These are phyloP conservation scores for Lasioglossum marginatum DNA, from an alignment of 2,888 invertebrate genomes.

Conservation along the genomic window DNA sequence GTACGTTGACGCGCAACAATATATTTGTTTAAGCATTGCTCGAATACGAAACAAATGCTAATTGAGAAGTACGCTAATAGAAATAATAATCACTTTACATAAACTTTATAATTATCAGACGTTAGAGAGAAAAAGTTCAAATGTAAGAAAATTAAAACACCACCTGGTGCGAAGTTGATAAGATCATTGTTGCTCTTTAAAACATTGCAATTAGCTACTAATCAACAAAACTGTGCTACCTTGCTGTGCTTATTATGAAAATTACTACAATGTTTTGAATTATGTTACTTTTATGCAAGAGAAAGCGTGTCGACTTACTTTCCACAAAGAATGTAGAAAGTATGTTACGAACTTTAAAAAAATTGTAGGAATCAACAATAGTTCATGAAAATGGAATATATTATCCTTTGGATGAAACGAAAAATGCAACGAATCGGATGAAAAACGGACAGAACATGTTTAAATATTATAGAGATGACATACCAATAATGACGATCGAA, in stretches of 20 bases:
- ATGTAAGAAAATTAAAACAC: not conserved
- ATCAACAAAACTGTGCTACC: not conserved
- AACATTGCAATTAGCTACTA: not conserved
- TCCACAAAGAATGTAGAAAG: not conserved
- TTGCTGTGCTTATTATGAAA: not conserved
- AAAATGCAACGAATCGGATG: slow-evolving; percentile 73
- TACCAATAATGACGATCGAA: slow-evolving; percentile 81
- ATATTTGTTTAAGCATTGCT: not conserved
- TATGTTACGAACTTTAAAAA: not conserved
- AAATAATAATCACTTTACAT: not conserved
- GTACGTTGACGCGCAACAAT: not conserved
- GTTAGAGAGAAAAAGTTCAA: not conserved
- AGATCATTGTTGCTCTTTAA: not conserved
- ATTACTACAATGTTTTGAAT: not conserved
- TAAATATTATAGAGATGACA: slow-evolving; percentile 79
- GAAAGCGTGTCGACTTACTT: not conserved
- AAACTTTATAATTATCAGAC: not conserved
- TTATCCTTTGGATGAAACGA: slow-evolving; percentile 79
- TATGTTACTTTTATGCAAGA: not conserved
- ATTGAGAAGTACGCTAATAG: not conserved
- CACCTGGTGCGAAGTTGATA: not conserved
- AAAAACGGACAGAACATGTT: slow-evolving; percentile 77
- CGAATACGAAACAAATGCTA: not conserved
- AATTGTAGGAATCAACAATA: slow-evolving; percentile 70
- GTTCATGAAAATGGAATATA: slow-evolving; percentile 78